Percentiles rank a stretch among this genome's conserved stretches.
Evolutionary conservation across 2,888 invertebrate species (phyloP).

Genomic region (Lacanobia oleracea): DNA sequence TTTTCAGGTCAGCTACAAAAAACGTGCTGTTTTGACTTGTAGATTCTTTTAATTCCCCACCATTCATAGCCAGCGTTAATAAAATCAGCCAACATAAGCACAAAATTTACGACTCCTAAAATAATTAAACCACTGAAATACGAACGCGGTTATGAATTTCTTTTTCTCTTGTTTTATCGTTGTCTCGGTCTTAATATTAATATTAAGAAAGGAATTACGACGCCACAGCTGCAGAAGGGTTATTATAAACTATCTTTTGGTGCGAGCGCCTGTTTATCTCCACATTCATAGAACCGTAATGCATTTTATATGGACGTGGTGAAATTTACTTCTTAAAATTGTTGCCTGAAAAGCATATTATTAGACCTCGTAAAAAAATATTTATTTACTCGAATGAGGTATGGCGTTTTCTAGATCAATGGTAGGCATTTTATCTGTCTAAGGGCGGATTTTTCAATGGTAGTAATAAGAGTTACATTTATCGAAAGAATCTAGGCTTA

Average conservation of each 20-base stretch:
- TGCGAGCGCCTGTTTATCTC: constrained; percentile 47
- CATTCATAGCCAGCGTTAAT: constrained; percentile 48
- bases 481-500: no score
- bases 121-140: constrained; percentile 60
- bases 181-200: constrained; percentile 62
- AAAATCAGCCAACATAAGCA: constrained; percentile 56
- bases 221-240: constrained; percentile 62
- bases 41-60: constrained; percentile 30
- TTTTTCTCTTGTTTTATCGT: constrained; percentile 59
- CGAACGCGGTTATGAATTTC: constrained; percentile 58
- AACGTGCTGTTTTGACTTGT: constrained; percentile 26
- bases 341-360: not conserved
- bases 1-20: constrained; percentile 1
- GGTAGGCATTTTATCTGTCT: not conserved
- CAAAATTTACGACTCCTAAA: constrained; percentile 56
- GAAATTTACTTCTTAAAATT: constrained; percentile 29
- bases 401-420: not conserved
- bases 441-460: no score
- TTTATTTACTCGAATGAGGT: not conserved
- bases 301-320: constrained; percentile 38
- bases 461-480: no score
- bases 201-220: constrained; percentile 59
- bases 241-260: constrained; percentile 61
- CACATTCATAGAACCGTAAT: constrained; percentile 46
- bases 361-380: not conserved